phyloP scores from a whole-genome alignment of 1,140 invertebrate species.

The Theocolax elegans region DNA sequence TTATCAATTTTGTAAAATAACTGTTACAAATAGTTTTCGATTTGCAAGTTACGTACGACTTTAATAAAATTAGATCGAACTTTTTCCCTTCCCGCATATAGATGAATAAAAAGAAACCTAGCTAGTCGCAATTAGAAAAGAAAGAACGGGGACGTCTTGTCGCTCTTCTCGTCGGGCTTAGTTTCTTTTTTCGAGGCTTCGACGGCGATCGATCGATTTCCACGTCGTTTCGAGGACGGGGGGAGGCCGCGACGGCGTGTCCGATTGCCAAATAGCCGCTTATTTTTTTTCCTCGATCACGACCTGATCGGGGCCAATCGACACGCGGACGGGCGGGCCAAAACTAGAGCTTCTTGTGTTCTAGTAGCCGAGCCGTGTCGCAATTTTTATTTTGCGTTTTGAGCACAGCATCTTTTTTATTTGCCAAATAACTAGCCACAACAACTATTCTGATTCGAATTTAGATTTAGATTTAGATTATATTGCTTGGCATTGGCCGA shows the following conservation, averaged over 20 bases:
- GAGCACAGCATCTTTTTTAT: conserved; percentile 40
- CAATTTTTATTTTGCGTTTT: conserved; percentile 45
- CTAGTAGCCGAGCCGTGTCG: conserved; percentile 26
- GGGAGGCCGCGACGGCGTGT: background rate
- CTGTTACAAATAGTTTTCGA: no score
- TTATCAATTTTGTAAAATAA: no score
- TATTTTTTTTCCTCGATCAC: conserved; percentile 54
- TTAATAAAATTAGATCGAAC: no score
- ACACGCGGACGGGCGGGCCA: background rate
- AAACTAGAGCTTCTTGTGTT: conserved; percentile 38
- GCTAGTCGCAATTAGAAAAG: background rate
- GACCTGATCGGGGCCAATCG: conserved; percentile 53
- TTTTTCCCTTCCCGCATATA: background rate
- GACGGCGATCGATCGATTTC: conserved; percentile 49
- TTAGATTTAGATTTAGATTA: conserved; percentile 31
- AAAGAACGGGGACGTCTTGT: background rate
- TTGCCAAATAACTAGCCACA: conserved; percentile 35
- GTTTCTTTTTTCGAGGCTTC: conserved; percentile 30
- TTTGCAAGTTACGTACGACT: background rate
- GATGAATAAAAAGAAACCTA: background rate
- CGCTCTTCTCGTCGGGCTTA: background rate
- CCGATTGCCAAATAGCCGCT: conserved; percentile 51
- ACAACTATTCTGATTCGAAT: background rate
- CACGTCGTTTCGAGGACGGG: conserved; percentile 51
- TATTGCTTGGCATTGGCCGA: conserved; percentile 9